phyloP scores from a whole-genome alignment of 1,140 invertebrate species.

The Cheumatopsyche charites region DNA sequence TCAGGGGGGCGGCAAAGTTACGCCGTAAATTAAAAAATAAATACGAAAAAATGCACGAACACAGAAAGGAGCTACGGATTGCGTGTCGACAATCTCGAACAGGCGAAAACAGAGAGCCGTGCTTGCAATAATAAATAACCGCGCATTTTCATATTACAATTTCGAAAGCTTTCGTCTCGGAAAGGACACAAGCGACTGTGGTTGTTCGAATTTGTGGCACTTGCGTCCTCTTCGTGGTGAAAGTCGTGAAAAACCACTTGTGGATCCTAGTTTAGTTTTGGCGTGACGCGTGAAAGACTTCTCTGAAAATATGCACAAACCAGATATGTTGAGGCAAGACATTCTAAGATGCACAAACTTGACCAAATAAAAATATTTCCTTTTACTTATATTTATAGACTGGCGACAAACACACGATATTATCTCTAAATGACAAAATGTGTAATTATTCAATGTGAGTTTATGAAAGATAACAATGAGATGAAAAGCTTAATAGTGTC shows the following conservation, averaged over 20 bases:
- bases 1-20: not conserved
- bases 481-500: no score
- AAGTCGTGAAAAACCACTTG: slow-evolving; percentile 11
- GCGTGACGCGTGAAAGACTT: slow-evolving; percentile 20
- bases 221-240: not conserved
- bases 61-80: not conserved
- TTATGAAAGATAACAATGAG: no score
- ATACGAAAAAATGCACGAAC: not conserved
- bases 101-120: not conserved
- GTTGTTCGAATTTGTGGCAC: not conserved
- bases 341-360: not conserved
- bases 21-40: not conserved
- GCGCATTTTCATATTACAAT: slow-evolving; percentile 25
- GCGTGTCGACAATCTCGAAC: not conserved
- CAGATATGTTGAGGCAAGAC: not conserved
- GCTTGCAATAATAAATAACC: slow-evolving; percentile 25
- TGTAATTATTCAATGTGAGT: no score
- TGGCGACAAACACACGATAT: no score
- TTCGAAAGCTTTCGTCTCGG: not conserved
- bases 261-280: not conserved
- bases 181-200: not conserved
- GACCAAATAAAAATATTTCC: not conserved
- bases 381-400: not conserved
- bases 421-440: no score
- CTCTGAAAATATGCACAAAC: not conserved